Percentiles rank a stretch among this genome's conserved stretches.
These are phyloP conservation scores for Amblyornis subalaris DNA, from an alignment of 2,113 vertebrate genomes.

Conservation along the genomic window DNA sequence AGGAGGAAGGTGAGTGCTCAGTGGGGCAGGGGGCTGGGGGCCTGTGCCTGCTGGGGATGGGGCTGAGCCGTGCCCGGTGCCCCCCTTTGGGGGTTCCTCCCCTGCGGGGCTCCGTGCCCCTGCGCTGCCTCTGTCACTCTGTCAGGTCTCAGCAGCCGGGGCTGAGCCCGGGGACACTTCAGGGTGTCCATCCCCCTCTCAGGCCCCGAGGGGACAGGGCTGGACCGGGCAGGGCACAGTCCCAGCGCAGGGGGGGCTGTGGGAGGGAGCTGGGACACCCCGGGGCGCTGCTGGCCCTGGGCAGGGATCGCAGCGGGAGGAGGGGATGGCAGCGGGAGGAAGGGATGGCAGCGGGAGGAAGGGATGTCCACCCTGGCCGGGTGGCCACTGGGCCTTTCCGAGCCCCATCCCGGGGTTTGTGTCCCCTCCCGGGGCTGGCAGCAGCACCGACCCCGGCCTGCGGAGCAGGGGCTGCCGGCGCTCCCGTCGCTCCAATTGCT, in stretches of 20 bases:
- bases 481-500: not conserved
- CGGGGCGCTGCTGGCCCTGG: fast-evolving
- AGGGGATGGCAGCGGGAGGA: fast-evolving
- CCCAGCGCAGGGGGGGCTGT: not conserved
- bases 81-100: not conserved
- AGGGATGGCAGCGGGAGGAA: fast-evolving
- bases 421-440: not conserved
- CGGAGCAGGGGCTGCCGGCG: not conserved
- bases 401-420: fast-evolving
- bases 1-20: not conserved
- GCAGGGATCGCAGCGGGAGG: not conserved
- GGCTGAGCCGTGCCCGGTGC: not conserved
- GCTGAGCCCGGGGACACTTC: not conserved
- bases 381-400: fast-evolving
- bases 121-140: not conserved
- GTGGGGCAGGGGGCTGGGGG: not conserved
- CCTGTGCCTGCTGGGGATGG: not conserved
- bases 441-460: fast-evolving
- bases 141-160: not conserved
- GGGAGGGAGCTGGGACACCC: fast-evolving
- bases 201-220: not conserved
- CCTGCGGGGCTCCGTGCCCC: fast-evolving
- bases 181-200: not conserved
- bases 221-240: not conserved
- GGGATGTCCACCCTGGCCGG: not conserved